Base-by-base conservation (phyloP, 1,140 invertebrate species). In the Lordiphosa collinella region DNA sequence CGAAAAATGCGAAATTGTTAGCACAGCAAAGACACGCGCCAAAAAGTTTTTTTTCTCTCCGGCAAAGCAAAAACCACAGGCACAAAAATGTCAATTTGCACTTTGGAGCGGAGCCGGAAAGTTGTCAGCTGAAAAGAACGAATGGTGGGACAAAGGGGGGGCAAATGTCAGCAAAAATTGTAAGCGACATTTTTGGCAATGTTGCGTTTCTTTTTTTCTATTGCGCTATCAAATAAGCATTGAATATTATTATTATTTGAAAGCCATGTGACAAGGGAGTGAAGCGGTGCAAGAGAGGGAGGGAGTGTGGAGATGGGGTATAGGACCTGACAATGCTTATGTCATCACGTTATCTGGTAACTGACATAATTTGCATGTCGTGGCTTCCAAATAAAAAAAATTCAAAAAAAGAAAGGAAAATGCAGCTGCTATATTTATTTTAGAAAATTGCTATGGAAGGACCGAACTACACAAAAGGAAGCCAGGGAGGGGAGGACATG, bases 81-180 rank as follows among this genome's bases (percentile, higher is more conserved):
- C 76, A 82, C 76, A 80, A 80, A 80, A 80, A 82, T 80, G 75
- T 82, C 75, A 80, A 80, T 80, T 80, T 80, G 66, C 75, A 73
- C 75, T 82, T 82, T 62, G 57, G 50, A 57, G 60, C 60, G 61
- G 65, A 62, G 53, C 60, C 57, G 52, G 38, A 65, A 66, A 66
- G 63, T 66, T 66, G 63, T 66, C 63, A 66, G 63, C 62, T 49
- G 44, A 46, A 13, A 38, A 29, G n/a, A 16, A n/a, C 11, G 32
- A 13, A 11, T 38, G 34, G 58, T 31, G 34, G 44, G 58, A n/a
- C 36, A 31, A 47, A 60, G 47, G 60, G 13, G 41, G 48, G 58
- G 51, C 53, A 58, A 40, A 53, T 65, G 70, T 82, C 65, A 80
- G 76, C 76, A 70, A 61, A 80, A 80, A 43, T 25, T 46, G 59